A percentile compares a stretch with the other conserved stretches of the same genome.
phyloP scores from a whole-genome alignment of 92 coral and sea anemone species.

The Isaurus tuberculatus region DNA sequence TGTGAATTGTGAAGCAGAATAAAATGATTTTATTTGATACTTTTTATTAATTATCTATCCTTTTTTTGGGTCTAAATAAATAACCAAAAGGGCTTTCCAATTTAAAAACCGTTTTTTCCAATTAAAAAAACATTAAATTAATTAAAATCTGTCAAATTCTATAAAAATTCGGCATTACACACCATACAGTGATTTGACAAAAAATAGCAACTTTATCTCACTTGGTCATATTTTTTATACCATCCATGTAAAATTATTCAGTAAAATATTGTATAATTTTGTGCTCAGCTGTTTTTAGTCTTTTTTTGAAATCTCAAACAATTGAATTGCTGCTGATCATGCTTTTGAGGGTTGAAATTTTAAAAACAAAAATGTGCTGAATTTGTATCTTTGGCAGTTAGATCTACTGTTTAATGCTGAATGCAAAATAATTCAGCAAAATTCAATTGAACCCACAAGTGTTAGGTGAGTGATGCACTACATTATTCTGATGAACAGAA shows the following conservation, averaged over 20 bases:
- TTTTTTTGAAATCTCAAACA: constrained; percentile 23
- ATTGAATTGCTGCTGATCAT: constrained; percentile 28
- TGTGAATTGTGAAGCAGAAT: too few species aligned
- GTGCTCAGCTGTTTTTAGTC: constrained; percentile 28
- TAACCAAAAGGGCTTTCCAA: too few species aligned
- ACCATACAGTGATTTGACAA: not conserved
- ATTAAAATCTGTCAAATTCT: constrained; percentile 6
- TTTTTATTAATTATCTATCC: too few species aligned
- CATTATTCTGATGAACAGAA: constrained; percentile 8
- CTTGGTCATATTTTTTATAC: constrained; percentile 21
- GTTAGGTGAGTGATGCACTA: not conserved
- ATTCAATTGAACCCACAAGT: constrained; percentile 23
- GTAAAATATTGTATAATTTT: constrained; percentile 24
- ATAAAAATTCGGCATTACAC: not conserved
- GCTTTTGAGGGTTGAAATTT: constrained; percentile 21
- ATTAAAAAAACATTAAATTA: constrained; percentile 2
- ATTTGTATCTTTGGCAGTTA: constrained; percentile 19
- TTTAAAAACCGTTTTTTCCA: not conserved
- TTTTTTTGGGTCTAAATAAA: too few species aligned
- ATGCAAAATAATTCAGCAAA: constrained; percentile 22
- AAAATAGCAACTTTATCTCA: constrained; percentile 1
- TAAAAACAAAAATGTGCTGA: constrained; percentile 13
- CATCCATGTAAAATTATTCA: constrained; percentile 24
- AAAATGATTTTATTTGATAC: too few species aligned
- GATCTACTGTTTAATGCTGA: constrained; percentile 32